Evolutionary conservation across 2,797 vertebrate species (phyloP).

Genomic region (Gila robusta): DNA sequence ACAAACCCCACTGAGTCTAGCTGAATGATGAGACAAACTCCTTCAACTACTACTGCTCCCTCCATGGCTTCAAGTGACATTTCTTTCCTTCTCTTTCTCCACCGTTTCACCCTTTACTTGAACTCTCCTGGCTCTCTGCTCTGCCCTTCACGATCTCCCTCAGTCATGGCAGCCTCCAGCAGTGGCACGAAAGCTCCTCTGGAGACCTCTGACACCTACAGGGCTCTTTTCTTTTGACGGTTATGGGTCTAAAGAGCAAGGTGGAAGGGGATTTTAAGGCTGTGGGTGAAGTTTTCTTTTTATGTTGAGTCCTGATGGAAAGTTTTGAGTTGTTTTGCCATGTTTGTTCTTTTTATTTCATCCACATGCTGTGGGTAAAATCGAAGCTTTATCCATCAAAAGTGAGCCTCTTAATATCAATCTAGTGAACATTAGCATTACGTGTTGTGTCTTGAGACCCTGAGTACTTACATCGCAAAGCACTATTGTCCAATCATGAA

Average conservation of each 20-base stretch:
- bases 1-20: slow-evolving; percentile 58
- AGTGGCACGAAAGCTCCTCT: slow-evolving; percentile 20
- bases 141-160: slow-evolving; percentile 36
- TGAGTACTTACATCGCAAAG: slow-evolving; percentile 35
- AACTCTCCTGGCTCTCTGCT: slow-evolving; percentile 47
- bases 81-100: slow-evolving; percentile 33
- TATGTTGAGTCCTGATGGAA: not conserved
- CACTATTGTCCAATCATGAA: slow-evolving; percentile 37
- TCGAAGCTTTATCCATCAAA: slow-evolving; percentile 29
- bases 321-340: not conserved
- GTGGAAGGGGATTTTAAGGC: slow-evolving; percentile 29
- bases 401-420: not conserved
- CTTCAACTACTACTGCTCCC: slow-evolving; percentile 55
- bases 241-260: slow-evolving; percentile 32
- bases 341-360: slow-evolving; percentile 7
- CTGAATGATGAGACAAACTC: slow-evolving; percentile 52
- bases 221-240: slow-evolving; percentile 37
- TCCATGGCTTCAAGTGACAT: slow-evolving; percentile 33
- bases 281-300: slow-evolving; percentile 24
- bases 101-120: slow-evolving; percentile 35
- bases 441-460: slow-evolving; percentile 3
- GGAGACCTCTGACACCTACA: slow-evolving; percentile 34
- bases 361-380: slow-evolving; percentile 1
- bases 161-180: slow-evolving; percentile 41
- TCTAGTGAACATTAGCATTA: slow-evolving; percentile 4